Percentiles rank a stretch among this genome's conserved stretches.
Conservation (phyloP, 2,888 invertebrate species). For the Phyllotreta striolata region DNA sequence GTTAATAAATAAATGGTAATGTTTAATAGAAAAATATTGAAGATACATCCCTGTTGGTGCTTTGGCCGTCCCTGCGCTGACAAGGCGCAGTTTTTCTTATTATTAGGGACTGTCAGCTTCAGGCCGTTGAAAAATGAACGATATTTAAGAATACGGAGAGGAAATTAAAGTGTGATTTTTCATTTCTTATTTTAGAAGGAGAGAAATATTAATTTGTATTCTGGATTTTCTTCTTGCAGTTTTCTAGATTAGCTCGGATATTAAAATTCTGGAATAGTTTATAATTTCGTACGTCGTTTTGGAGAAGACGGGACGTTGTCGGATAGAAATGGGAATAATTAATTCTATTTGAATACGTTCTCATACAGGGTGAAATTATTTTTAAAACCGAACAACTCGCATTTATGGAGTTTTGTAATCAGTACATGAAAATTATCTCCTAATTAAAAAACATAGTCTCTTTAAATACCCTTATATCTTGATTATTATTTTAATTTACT, state of each 20-base stretch:
- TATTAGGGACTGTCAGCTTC: constrained; percentile 53
- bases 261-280: constrained; percentile 32
- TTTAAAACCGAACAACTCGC: neutral
- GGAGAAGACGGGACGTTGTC: neutral
- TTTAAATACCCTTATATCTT: too few species aligned
- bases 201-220: constrained; percentile 40
- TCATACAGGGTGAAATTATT: constrained; percentile 1
- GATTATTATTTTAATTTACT: too few species aligned
- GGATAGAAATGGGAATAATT: constrained; percentile 10
- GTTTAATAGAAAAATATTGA: neutral
- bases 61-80: constrained; percentile 25
- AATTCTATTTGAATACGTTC: constrained; percentile 5
- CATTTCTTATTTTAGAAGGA: constrained; percentile 42
- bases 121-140: constrained; percentile 55
- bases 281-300: constrained; percentile 18
- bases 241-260: constrained; percentile 27
- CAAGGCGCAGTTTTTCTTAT: constrained; percentile 43
- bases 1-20: too few species aligned
- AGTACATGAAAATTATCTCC: too few species aligned
- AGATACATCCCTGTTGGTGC: neutral
- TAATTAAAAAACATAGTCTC: too few species aligned
- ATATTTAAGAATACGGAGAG: constrained; percentile 54
- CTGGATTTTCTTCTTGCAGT: constrained; percentile 31
- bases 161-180: constrained; percentile 55
- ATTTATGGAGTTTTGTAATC: too few species aligned